Base-by-base conservation (phyloP, 2,113 vertebrate genomes). In the Sinocyclocheilus anshuiensis region DNA sequence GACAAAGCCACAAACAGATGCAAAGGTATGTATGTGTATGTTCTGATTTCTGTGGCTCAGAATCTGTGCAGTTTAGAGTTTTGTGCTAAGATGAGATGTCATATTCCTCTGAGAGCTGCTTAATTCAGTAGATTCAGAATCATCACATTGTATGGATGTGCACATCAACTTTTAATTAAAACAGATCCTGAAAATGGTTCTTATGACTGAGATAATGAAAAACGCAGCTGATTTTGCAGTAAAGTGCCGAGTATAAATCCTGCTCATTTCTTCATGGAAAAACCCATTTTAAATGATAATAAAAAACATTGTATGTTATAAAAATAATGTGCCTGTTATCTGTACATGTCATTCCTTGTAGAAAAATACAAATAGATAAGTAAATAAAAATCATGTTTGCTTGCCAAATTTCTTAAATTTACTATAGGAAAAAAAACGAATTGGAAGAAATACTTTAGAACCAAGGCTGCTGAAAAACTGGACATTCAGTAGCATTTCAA, bases 1-100 rank as follows among this genome's bases (percentile, higher is more conserved):
- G 98, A 99, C 94, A 99, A 99, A 93, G 96, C 98, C 72, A 99
- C 98, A 87, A 99, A 99, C 95, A 99, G 98, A 95, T 99, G 98
- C 93, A 99, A 99, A 99, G 98, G 98, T 99, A 95, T 79, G 94
- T 96, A 89, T 93, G 86, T 81, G 75, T 83, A 79, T 90, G 26
- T 26, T 61, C 26, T 59, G 15, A 26, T 76, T 53, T 74, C 33
- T 71, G 36, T 45, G 24, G 48, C 48, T 72, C 33, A 26, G 13
- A 29, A 33, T 78, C 39, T 29, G 75, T 69, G 22, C 22, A 11
- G 61, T 67, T 65, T 63, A 33, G 1, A 13, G 65, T 75, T 77
- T 81, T 82, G 4, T 29, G 10, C 22, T 18, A 26, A 15, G 3
- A 42, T 63, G 53, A 4, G 36, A 16, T 80, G n/a, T 63, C 50